Conservation (phyloP, 2,113 vertebrate species). For the Oryctolagus cuniculus region mOryCun1.1 NC_091432.1:234743001-234743500, state of each 20-base stretch:
- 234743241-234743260: rapidly evolving
- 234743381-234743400: background rate
- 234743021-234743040: too few relatives aligned
- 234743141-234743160: background rate
- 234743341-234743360: background rate
- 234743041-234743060: too few relatives aligned
- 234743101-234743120: too few relatives aligned
- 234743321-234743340: background rate
- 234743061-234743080: too few relatives aligned
- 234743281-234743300: background rate
- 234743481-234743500: background rate
- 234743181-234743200: background rate
- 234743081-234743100: too few relatives aligned
- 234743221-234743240: rapidly evolving
- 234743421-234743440: background rate
- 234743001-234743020: too few relatives aligned
- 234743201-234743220: rapidly evolving
- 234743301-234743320: background rate
- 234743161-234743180: rapidly evolving
- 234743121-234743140: background rate
- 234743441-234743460: background rate
- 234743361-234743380: background rate
- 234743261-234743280: rapidly evolving
- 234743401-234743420: background rate
- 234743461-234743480: background rate